A percentile compares a stretch with the other conserved stretches of the same genome.
These are phyloP conservation scores for Archilochus colubris DNA, from an alignment of 2,113 vertebrate genomes.

Conservation along the genomic window DNA sequence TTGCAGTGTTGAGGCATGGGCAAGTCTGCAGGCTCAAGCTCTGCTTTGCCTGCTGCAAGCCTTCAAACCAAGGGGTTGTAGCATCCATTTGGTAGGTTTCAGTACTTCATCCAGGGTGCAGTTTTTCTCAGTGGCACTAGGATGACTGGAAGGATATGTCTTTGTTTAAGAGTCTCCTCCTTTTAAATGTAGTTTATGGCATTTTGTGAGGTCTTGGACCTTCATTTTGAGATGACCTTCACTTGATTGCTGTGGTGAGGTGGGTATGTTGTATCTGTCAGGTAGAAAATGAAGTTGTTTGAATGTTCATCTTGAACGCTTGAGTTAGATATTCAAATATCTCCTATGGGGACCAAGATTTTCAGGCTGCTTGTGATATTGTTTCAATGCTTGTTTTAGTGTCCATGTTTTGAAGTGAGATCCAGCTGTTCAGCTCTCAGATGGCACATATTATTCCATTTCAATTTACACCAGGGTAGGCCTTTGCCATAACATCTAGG, in stretches of 20 bases:
- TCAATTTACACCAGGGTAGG: neutral
- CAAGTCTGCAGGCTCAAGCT: neutral
- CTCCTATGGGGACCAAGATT: neutral
- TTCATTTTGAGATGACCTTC: neutral
- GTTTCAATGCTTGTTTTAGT: neutral
- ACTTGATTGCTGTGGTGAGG: neutral
- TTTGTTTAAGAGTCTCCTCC: slow-evolving; percentile 4
- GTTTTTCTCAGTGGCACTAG: neutral
- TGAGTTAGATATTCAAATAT: neutral
- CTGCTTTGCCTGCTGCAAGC: neutral
- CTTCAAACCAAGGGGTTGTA: neutral
- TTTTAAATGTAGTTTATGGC: slow-evolving; percentile 33
- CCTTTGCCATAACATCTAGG: neutral
- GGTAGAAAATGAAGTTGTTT: neutral
- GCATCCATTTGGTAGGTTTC: neutral
- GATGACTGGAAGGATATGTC: neutral
- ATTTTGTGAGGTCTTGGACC: neutral
- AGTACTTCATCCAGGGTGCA: neutral
- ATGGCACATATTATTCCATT: neutral
- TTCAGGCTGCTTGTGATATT: neutral
- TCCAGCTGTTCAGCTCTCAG: neutral
- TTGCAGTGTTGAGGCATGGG: neutral
- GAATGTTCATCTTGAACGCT: neutral
- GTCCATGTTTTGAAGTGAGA: neutral
- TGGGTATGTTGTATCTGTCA: neutral